phyloP scores from a whole-genome alignment of 1,140 invertebrate species.

The Cotesia vestalis region DNA sequence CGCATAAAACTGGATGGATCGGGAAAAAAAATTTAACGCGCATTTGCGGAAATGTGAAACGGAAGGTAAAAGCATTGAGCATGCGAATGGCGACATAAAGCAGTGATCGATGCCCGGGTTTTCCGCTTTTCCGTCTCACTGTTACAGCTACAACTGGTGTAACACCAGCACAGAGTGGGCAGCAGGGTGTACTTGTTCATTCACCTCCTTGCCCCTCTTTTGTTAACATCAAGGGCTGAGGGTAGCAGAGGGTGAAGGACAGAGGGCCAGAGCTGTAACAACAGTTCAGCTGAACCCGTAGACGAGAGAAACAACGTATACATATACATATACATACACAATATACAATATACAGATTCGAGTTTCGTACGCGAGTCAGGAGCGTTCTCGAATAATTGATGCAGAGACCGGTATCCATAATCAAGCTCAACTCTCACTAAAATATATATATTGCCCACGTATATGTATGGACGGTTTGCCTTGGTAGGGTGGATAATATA shows the following conservation, averaged over 20 bases:
- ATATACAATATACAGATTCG: constrained; percentile 6
- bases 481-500: no score
- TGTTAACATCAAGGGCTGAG: neutral
- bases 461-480: no score
- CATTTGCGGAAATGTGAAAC: constrained; percentile 25
- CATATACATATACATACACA: no score
- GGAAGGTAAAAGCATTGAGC: constrained; percentile 18
- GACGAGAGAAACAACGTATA: neutral
- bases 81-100: constrained; percentile 35
- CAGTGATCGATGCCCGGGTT: constrained; percentile 33
- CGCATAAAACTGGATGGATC: constrained; percentile 5
- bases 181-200: no score
- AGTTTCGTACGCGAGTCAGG: constrained; percentile 36
- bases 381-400: constrained; percentile 36
- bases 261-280: neutral
- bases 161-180: neutral
- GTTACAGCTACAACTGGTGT: neutral
- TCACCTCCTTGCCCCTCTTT: neutral
- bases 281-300: neutral
- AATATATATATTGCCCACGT: no score
- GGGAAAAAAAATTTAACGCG: constrained; percentile 13
- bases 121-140: neutral
- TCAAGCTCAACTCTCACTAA: constrained; percentile 23
- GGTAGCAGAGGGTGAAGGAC: neutral
- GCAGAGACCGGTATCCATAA: constrained; percentile 38